These are phyloP conservation scores for Pyrrhosoma nymphula DNA, from an alignment of 2,888 invertebrate species.

Conservation along the genomic window DNA sequence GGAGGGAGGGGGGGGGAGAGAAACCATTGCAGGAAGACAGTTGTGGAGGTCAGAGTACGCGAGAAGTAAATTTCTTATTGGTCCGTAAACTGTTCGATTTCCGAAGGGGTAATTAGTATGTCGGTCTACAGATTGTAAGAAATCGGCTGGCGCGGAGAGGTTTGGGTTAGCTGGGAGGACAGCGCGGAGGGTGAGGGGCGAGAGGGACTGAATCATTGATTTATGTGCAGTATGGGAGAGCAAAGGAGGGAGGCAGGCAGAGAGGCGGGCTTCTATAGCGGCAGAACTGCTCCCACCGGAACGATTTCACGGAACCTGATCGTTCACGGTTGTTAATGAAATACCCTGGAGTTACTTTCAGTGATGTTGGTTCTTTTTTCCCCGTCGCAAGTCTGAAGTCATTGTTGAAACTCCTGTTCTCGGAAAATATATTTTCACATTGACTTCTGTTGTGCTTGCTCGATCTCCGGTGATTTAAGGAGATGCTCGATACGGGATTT, in stretches of 20 bases:
- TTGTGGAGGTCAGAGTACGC: neutral
- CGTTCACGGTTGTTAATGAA: constrained; percentile 50
- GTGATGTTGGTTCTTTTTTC: neutral
- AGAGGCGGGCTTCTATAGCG: neutral
- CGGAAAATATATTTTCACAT: neutral
- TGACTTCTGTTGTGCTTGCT: neutral
- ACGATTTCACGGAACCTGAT: constrained; percentile 38
- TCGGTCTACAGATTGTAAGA: neutral
- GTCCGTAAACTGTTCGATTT: neutral
- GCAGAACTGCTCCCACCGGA: constrained; percentile 33
- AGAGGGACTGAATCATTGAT: constrained; percentile 48
- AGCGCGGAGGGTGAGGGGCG: neutral
- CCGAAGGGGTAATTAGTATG: neutral
- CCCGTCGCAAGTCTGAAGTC: neutral
- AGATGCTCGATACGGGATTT: too few species aligned
- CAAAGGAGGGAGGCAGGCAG: neutral
- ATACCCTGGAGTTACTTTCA: neutral
- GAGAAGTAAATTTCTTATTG: too few species aligned
- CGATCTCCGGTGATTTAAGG: too few species aligned
- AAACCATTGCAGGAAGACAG: neutral
- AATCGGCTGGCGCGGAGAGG: neutral
- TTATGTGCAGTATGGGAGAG: constrained; percentile 35
- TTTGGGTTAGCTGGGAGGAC: neutral
- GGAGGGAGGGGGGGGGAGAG: neutral
- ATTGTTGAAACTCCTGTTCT: neutral